A percentile compares a stretch with the other conserved stretches of the same genome.
phyloP scores from a whole-genome alignment of 2,888 invertebrate genomes.

The Tubulanus polymorphus region DNA sequence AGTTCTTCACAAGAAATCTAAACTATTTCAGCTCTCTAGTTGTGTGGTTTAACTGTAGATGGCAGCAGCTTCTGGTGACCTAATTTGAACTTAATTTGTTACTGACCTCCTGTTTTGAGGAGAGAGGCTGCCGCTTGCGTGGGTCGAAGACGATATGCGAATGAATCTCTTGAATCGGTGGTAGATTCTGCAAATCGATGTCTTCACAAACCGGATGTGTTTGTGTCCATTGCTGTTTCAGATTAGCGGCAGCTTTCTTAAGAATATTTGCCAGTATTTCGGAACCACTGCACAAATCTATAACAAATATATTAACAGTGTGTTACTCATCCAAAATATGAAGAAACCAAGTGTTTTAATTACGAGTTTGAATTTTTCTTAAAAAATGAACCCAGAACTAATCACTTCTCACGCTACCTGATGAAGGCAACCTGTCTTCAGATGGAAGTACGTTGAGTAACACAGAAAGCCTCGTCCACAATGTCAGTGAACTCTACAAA shows the following conservation, averaged over 20 bases:
- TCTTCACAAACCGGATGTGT: conserved; percentile 43
- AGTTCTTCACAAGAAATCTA: background rate
- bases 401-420: conserved; percentile 28
- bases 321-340: too few relatives aligned
- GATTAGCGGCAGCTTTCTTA: too few relatives aligned
- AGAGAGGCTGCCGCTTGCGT: conserved; percentile 30
- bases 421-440: conserved; percentile 54
- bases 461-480: conserved; percentile 75
- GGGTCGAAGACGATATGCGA: conserved; percentile 31
- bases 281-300: too few relatives aligned
- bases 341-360: too few relatives aligned
- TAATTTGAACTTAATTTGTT: background rate
- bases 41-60: background rate
- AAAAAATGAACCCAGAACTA: too few relatives aligned
- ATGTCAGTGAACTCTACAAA: conserved; percentile 66
- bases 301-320: conserved; percentile 1
- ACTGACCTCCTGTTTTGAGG: conserved; percentile 42
- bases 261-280: too few relatives aligned
- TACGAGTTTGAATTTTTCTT: too few relatives aligned
- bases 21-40: background rate
- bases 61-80: background rate
- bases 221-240: too few relatives aligned
- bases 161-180: conserved; percentile 41
- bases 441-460: conserved; percentile 76
- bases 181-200: conserved; percentile 40